Evolutionary conservation across 92 coral and sea anemone genomes (phyloP), one percentile per base, ranked within the genome.

Genomic region (Porites rus): DNA sequence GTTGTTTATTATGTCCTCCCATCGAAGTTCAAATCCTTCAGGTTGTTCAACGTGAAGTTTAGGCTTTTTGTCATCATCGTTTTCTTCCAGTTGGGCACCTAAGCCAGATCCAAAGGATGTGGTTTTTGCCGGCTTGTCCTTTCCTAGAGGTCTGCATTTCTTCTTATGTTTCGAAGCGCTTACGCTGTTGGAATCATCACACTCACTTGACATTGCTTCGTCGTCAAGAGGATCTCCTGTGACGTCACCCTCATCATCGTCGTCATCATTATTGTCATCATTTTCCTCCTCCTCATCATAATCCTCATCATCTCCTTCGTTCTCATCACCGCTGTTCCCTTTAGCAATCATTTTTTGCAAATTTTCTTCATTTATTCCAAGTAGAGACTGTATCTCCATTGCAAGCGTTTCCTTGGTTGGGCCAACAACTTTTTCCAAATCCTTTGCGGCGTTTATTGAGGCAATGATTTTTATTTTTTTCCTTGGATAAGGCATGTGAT

Each of bases 401-500:
- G 93, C 96, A 67, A 95, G 78, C n/a, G 98, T 93, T 54, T 88
- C 98, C 46, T 81, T 90, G 84, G 93, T 95, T n/a, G 98, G 98
- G 3, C 98, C 98, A 5, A 95, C 90, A 11, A 95, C 93, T 58
- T 71, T 85, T 19, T 93, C 90, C 75, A 95, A 75, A 53, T 95
- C 98, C 6, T 92, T 83, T 4, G 91, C 98, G 28, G 93, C 98
- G 10, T 93, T 95, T 70, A 86, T 88, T 22, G 96, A 90, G 10
- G 96, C 87, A 20, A 95, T 28, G n/a, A 95, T 91, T 86, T 82
- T 94, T 51, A 95, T 74, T 6, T 93, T 89, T 22, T 87, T 81
- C 50, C 81, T 59, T 7, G 85, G 92, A 51, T 76, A 75, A 10
- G 91, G 91, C 75, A 91, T 85, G 54, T 90, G 92, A 75, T 97